Evolutionary conservation across 2,113 vertebrate species (phyloP).

Genomic region (Peromyscus californicus): DNA sequence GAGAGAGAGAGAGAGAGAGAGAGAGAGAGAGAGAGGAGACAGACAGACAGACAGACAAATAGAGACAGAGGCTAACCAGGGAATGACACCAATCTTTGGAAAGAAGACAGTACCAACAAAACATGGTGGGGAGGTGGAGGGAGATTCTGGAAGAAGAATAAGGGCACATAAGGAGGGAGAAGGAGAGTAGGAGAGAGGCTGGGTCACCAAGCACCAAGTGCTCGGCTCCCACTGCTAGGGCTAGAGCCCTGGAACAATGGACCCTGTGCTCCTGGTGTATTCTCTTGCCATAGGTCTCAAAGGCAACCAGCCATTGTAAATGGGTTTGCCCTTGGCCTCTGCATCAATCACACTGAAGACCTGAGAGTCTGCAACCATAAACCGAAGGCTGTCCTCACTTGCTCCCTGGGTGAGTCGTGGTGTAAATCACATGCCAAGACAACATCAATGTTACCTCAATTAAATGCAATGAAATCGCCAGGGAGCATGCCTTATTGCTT

Average conservation of each 20-base stretch:
- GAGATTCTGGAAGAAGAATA: not conserved
- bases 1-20: no score
- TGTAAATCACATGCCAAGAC: slow-evolving; percentile 58
- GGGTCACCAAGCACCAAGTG: not conserved
- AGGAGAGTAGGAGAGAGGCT: accelerated
- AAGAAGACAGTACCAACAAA: not conserved
- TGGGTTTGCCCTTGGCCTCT: slow-evolving; percentile 32
- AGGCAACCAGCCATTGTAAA: not conserved
- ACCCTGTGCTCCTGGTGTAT: not conserved
- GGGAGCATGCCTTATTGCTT: slow-evolving; percentile 57
- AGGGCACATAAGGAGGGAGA: not conserved
- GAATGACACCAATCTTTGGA: not conserved
- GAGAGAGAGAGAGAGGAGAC: no score
- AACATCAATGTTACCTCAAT: slow-evolving; percentile 66
- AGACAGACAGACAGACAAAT: not conserved
- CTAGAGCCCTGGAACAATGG: not conserved
- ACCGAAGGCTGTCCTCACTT: not conserved
- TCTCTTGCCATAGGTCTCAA: not conserved
- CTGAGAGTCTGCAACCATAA: not conserved
- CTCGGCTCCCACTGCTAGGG: accelerated
- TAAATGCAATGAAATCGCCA: slow-evolving; percentile 70
- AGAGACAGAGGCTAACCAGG: not conserved
- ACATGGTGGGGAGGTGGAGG: not conserved
- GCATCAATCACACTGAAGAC: slow-evolving; percentile 19
- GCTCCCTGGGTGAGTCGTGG: not conserved